These are phyloP conservation scores for Nomada ruficornis DNA, from an alignment of 2,888 invertebrate genomes.

Conservation along the genomic window DNA sequence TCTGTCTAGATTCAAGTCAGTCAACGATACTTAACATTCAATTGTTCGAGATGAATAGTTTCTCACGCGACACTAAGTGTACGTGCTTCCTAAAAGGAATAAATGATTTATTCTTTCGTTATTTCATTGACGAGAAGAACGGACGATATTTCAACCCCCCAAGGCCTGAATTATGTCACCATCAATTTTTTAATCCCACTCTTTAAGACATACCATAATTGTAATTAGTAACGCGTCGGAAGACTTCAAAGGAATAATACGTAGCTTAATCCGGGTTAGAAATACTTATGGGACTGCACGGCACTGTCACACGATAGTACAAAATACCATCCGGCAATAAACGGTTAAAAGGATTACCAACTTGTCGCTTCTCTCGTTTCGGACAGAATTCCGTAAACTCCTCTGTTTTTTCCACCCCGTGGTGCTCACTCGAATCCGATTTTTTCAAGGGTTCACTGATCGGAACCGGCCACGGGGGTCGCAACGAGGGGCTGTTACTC, in stretches of 20 bases:
- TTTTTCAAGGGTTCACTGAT: constrained; percentile 3
- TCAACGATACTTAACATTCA: neutral
- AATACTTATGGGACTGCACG: neutral
- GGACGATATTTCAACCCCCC: no score
- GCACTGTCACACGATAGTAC: no score
- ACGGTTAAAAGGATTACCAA: constrained; percentile 50
- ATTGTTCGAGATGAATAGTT: no score
- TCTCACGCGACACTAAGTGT: no score
- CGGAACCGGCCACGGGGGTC: neutral
- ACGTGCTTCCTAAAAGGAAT: no score
- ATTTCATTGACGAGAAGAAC: no score
- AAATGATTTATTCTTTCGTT: no score
- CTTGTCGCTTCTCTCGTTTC: constrained; percentile 50
- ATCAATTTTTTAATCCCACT: neutral
- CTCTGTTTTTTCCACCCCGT: neutral
- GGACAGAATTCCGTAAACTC: neutral
- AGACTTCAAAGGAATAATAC: neutral
- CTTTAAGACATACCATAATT: neutral
- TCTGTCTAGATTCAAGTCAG: neutral
- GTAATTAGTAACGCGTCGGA: neutral
- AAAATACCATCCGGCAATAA: no score
- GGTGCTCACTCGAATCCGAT: neutral
- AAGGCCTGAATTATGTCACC: neutral
- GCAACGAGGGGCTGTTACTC: constrained; percentile 4
- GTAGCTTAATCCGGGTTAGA: neutral